Evolutionary conservation across 2,113 vertebrate species (phyloP).

Genomic region (Myotis davidii): DNA sequence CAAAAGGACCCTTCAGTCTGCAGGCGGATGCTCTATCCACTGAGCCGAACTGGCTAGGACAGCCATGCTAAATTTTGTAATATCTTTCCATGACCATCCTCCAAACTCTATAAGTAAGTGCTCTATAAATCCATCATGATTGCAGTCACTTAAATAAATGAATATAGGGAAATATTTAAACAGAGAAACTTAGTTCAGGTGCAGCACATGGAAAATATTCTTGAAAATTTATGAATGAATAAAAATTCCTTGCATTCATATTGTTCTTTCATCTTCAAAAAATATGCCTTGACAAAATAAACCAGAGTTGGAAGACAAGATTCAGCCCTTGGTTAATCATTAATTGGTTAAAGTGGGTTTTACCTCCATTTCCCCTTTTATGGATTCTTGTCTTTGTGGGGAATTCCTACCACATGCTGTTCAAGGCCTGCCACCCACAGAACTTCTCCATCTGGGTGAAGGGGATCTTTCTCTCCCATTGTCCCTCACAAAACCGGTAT

Average conservation of each 20-base stretch:
- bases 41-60: too few species aligned
- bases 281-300: slow-evolving; percentile 17
- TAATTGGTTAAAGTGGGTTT: slow-evolving; percentile 28
- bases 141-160: slow-evolving; percentile 45
- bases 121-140: background rate
- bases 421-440: background rate
- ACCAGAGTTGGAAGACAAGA: background rate
- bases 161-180: background rate
- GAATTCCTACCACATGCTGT: background rate
- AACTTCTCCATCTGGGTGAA: background rate
- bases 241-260: background rate
- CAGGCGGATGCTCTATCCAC: too few species aligned
- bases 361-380: slow-evolving; percentile 33
- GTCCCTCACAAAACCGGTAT: background rate
- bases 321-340: slow-evolving; percentile 43
- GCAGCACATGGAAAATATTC: background rate
- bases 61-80: background rate
- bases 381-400: background rate
- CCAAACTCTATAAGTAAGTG: background rate
- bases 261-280: slow-evolving; percentile 45
- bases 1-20: too few species aligned
- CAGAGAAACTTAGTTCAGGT: background rate
- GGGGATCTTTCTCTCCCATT: background rate
- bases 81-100: background rate
- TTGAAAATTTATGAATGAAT: slow-evolving; percentile 30